A percentile compares a stretch with the other conserved stretches of the same genome.
phyloP scores from a whole-genome alignment of 2,797 vertebrate species.

The Glossophaga mutica region DNA sequence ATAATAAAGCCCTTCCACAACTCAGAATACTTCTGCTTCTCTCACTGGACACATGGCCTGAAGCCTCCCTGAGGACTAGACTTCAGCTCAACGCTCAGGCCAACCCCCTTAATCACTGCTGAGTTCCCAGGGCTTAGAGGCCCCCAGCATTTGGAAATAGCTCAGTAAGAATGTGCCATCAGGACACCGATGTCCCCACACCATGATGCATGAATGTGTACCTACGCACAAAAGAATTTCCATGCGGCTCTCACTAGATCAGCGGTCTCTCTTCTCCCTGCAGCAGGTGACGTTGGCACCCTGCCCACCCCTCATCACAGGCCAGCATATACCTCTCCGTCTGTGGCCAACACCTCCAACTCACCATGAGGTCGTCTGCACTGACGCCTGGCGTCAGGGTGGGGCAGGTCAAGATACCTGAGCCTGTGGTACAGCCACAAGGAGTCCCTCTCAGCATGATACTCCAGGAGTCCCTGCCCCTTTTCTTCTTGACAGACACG shows the following conservation, averaged over 20 bases:
- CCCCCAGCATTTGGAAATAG: background rate
- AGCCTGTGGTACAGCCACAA: background rate
- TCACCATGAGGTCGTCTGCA: accelerated
- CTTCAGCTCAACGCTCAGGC: background rate
- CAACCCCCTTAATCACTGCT: background rate
- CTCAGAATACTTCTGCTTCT: background rate
- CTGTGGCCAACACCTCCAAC: background rate
- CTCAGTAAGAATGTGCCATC: background rate
- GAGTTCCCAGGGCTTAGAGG: background rate
- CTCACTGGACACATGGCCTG: background rate
- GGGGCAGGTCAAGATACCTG: background rate
- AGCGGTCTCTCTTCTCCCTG: background rate
- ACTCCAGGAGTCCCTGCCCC: background rate
- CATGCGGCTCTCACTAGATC: background rate
- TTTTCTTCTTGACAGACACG: background rate
- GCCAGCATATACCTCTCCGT: background rate
- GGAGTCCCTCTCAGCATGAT: background rate
- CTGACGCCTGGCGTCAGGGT: background rate
- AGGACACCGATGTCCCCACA: background rate
- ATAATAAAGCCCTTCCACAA: background rate
- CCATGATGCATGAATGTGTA: accelerated
- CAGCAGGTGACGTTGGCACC: background rate
- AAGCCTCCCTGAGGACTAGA: background rate
- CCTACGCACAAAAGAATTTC: background rate
- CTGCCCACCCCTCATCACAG: background rate